Base-by-base conservation (phyloP, 1,140 invertebrate genomes). In the Neodiprion pinetum region DNA sequence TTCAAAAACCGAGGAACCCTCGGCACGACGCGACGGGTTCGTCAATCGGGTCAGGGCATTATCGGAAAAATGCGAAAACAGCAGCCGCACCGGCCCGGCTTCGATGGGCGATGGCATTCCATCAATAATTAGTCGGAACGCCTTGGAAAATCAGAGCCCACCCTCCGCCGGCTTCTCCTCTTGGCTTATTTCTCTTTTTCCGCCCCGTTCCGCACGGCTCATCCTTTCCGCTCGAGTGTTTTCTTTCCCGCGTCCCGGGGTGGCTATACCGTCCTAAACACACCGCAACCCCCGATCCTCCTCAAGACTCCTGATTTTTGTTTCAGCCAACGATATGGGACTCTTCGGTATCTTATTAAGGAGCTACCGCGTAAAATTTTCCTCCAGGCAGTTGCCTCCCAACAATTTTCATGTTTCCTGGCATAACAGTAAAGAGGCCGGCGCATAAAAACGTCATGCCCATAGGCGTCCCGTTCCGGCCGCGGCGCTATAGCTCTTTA, bases 31-130 rank as follows among this genome's bases (percentile, higher is more conserved):
- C n/a, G 53, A 61, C n/a, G 53, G n/a, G 53, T 61, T 61, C n/a
- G 53, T 61, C 53, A 61, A 17, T 61, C n/a, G 53, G 53, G 53
- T 14, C n/a, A 61, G 53, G 53, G 9, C n/a, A 17, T 61, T 61
- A 61, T 61, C 53, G 53, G n/a, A 61, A 17, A 61, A 61, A 61
- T 61, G 53, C 53, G 53, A 61, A 61, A 61, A 61, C 53, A 61
- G 28, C 28, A 40, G 28, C 28, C 28, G 28, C 28, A 40, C 28
- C 28, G 28, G 28, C 53, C 53, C 11, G n/a, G 53, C 11, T 14
- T 17, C 53, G 53, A 61, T 17, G 11, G 11, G 11, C 53, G 53
- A 61, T 61, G n/a, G 53, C 53, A 61, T 61, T 61, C 53, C 53
- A 17, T 12, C n/a, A 17, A 61, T 61, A 61, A 61, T 61, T 61